Evolutionary conservation across 2,113 vertebrate species (phyloP).

Genomic region (Lycocorax pyrrhopterus): DNA sequence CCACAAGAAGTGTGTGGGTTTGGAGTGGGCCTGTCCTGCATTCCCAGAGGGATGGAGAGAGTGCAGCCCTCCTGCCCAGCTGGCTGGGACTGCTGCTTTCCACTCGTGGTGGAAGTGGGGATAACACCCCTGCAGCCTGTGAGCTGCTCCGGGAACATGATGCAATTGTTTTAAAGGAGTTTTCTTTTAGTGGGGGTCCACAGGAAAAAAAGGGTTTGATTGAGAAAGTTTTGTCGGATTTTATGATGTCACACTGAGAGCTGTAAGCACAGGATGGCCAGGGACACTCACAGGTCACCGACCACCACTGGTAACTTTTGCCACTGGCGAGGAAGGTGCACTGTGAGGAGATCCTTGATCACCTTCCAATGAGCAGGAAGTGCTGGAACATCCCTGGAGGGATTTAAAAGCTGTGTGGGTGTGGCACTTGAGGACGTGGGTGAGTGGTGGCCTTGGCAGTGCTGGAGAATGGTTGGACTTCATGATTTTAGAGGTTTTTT

Average conservation of each 20-base stretch:
- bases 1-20: background rate
- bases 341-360: background rate
- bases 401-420: background rate
- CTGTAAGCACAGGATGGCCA: background rate
- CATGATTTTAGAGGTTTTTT: background rate
- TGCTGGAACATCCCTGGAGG: background rate
- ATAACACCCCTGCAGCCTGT: background rate
- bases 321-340: background rate
- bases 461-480: background rate
- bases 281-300: background rate
- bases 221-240: background rate
- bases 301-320: background rate
- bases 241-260: background rate
- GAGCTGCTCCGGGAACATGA: background rate
- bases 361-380: background rate
- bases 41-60: background rate
- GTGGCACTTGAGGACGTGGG: background rate
- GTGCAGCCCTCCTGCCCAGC: background rate
- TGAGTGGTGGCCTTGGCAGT: background rate
- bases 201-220: background rate
- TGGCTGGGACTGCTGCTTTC: background rate
- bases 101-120: background rate
- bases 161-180: background rate
- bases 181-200: accelerated
- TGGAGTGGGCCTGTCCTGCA: background rate